These are phyloP conservation scores for Trypoxylon attenuatum DNA, from an alignment of 2,888 invertebrate species.

Conservation along the genomic window DNA sequence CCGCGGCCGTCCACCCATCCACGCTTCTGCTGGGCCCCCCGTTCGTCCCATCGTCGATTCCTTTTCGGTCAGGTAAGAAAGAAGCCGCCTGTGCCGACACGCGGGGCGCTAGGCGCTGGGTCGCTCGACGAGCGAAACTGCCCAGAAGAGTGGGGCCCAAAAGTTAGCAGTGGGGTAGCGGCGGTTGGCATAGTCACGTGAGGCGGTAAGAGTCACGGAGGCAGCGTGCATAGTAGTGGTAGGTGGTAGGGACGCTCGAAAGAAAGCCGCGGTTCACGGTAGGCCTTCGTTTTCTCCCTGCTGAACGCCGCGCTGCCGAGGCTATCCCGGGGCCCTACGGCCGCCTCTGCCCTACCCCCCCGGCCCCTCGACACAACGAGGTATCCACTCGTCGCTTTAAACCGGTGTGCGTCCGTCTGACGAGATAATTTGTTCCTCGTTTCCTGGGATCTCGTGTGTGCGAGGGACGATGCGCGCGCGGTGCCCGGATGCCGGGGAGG, in stretches of 20 bases:
- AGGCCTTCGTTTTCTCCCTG: no score
- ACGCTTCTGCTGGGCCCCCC: conserved; percentile 53
- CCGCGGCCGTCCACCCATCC: conserved; percentile 45
- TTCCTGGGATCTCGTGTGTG: conserved; percentile 68
- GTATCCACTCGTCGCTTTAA: conserved; percentile 55
- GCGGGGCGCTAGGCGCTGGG: conserved; percentile 72
- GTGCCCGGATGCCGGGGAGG: not conserved
- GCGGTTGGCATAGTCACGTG: conserved; percentile 26
- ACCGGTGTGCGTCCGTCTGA: conserved; percentile 65
- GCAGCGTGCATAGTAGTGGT: conserved; percentile 20
- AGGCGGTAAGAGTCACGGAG: conserved; percentile 30
- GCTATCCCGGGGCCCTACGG: not conserved
- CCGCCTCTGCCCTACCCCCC: conserved; percentile 31
- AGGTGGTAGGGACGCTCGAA: no score
- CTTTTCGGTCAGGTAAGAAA: conserved; percentile 69
- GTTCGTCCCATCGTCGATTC: not conserved
- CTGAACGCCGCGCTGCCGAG: no score
- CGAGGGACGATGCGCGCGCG: conserved; percentile 22
- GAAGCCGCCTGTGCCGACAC: conserved; percentile 74
- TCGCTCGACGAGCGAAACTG: conserved; percentile 63
- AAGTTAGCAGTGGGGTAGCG: conserved; percentile 25
- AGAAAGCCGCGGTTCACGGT: no score
- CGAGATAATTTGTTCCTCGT: conserved; percentile 74
- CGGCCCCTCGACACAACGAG: conserved; percentile 46
- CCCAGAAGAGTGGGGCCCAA: conserved; percentile 27